Conservation (phyloP, 2,113 vertebrate genomes). For the Glaucomys volans region DNA sequence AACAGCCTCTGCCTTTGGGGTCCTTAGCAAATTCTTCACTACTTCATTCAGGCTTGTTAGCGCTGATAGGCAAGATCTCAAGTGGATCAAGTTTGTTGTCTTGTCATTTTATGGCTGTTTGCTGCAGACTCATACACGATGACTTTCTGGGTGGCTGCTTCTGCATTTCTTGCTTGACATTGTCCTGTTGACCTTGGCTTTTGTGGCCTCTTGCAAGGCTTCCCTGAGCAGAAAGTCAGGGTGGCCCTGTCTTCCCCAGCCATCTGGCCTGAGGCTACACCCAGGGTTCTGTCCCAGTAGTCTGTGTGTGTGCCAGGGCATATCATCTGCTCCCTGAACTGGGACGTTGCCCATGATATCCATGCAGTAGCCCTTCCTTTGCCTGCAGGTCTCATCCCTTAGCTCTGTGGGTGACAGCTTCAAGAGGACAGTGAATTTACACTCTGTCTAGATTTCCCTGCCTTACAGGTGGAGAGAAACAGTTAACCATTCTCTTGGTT, state of each 20-base stretch:
- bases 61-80: not conserved
- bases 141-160: slow-evolving; percentile 13
- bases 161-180: not conserved
- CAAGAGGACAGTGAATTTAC: not conserved
- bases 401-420: not conserved
- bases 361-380: not conserved
- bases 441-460: not conserved
- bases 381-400: not conserved
- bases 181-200: not conserved
- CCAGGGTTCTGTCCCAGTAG: not conserved
- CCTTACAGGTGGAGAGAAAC: not conserved
- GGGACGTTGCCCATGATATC: not conserved
- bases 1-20: not conserved
- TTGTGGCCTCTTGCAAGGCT: not conserved
- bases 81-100: not conserved
- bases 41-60: not conserved
- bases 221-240: not conserved
- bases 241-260: not conserved
- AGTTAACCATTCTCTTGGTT: slow-evolving; percentile 17
- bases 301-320: not conserved
- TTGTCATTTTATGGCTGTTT: slow-evolving; percentile 12
- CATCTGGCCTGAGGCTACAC: not conserved
- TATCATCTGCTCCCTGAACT: not conserved
- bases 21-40: not conserved
- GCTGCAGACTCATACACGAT: not conserved